Conservation (phyloP, 2,113 vertebrate genomes). For the Alligator mississippiensis region DNA sequence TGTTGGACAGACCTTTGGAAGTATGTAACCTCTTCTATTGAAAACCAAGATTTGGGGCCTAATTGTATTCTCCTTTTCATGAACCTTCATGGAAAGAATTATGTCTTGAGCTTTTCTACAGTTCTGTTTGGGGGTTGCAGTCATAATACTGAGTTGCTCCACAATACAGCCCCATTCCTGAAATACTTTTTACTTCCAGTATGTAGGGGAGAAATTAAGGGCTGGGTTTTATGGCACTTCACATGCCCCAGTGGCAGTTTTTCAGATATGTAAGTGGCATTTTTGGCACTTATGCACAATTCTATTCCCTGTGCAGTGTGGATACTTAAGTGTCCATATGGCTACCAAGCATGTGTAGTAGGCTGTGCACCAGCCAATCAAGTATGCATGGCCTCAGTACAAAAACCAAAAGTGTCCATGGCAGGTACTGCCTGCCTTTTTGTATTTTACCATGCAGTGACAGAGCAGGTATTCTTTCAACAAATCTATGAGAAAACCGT, state of each 20-base stretch:
- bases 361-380: too few relatives aligned
- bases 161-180: neutral
- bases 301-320: too few relatives aligned
- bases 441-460: neutral
- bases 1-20: neutral
- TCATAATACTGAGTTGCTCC: rapidly evolving
- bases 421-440: neutral
- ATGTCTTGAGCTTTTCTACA: rapidly evolving
- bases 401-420: neutral
- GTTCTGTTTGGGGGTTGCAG: neutral
- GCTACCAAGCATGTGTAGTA: too few relatives aligned
- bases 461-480: neutral
- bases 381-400: too few relatives aligned
- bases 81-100: neutral
- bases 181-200: neutral
- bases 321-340: too few relatives aligned
- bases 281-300: too few relatives aligned
- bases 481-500: neutral
- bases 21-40: neutral
- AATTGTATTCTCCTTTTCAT: neutral
- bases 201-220: too few relatives aligned
- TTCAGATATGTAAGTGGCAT: too few relatives aligned
- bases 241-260: too few relatives aligned
- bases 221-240: too few relatives aligned
- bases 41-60: neutral